Percentiles rank a stretch among this genome's conserved stretches.
phyloP scores from a whole-genome alignment of 2,113 vertebrate species.

The Uropsilus gracilis region DNA sequence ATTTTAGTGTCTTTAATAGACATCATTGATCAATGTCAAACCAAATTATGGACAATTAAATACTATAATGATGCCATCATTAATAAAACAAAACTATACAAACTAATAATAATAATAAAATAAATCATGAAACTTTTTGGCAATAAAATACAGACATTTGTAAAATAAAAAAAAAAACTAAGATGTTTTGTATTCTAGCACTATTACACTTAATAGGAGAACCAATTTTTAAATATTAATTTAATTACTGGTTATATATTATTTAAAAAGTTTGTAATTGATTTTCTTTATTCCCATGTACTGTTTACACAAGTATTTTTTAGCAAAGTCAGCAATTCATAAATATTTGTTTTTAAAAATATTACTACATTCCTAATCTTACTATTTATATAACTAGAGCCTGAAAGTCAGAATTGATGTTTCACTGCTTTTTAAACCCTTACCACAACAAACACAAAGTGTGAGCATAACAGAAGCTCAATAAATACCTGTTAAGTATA shows the following conservation, averaged over 20 bases:
- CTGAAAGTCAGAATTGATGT: neutral
- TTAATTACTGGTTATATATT: neutral
- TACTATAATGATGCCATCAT: no score
- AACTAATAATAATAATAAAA: neutral
- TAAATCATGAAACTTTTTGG: neutral
- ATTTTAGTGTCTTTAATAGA: no score
- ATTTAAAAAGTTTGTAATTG: neutral
- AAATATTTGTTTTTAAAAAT: neutral
- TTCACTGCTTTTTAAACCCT: neutral
- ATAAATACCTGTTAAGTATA: neutral
- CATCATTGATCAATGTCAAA: no score
- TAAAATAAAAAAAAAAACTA: neutral
- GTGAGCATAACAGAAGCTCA: neutral
- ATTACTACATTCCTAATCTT: neutral
- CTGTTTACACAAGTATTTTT: neutral
- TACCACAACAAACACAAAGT: neutral
- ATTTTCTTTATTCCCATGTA: neutral
- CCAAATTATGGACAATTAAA: no score
- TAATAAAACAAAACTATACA: no score
- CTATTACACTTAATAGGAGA: neutral
- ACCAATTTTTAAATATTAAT: neutral
- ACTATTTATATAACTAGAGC: neutral
- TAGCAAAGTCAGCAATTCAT: neutral
- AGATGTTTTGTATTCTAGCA: neutral
- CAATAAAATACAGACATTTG: neutral